Evolutionary conservation across 2,797 vertebrate species (phyloP).

Genomic region (Acrocephalus scirpaceus): DNA sequence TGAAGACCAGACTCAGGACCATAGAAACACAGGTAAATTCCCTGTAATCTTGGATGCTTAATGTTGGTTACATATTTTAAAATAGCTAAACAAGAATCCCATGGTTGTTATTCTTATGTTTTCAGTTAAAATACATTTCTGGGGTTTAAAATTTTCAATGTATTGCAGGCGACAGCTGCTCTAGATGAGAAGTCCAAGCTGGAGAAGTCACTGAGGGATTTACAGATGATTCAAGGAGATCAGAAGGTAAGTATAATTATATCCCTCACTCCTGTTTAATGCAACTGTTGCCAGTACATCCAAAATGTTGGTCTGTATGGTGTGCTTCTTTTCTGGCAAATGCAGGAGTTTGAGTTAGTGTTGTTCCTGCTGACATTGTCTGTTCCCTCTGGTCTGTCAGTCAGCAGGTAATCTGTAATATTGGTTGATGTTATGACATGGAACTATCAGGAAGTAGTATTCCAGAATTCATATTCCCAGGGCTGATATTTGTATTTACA

Average conservation of each 20-base stretch:
- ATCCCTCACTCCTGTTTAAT: fast-evolving
- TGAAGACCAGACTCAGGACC: conserved; percentile 86
- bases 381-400: neutral
- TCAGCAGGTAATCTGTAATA: neutral
- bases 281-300: neutral
- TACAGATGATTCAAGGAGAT: conserved; percentile 84
- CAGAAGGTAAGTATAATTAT: conserved; percentile 81
- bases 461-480: neutral
- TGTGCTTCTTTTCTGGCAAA: neutral
- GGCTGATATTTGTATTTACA: neutral
- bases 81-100: neutral
- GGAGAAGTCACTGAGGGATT: conserved; percentile 85
- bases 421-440: neutral
- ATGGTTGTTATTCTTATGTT: neutral
- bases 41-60: neutral
- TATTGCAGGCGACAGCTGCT: conserved; percentile 84
- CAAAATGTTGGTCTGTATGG: neutral
- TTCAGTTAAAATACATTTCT: neutral
- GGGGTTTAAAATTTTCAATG: neutral
- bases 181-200: conserved; percentile 88
- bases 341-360: neutral
- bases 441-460: neutral
- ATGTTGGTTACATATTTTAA: neutral
- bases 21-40: conserved; percentile 89
- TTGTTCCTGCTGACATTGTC: neutral